Evolutionary conservation across 2,888 invertebrate species (phyloP).

Genomic region (Nebria brevicollis): DNA sequence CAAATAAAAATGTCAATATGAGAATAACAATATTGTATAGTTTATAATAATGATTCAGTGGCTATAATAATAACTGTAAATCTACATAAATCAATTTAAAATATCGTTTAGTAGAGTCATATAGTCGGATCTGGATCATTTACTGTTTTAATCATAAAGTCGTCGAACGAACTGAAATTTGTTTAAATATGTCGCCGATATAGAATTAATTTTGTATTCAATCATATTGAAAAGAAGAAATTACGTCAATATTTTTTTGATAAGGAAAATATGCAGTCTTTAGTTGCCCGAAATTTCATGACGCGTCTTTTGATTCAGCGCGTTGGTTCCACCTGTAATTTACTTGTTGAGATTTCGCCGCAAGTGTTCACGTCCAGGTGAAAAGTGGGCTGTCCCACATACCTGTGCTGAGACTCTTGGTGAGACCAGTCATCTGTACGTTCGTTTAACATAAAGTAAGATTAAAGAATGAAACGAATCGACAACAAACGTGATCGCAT

Average conservation of each 20-base stretch:
- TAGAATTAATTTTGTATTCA: too few relatives aligned
- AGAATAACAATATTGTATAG: background rate
- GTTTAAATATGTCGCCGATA: too few relatives aligned
- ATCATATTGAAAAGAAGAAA: too few relatives aligned
- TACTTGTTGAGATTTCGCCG: background rate
- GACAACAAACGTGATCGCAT: background rate
- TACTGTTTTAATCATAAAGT: background rate
- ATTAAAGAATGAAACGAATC: background rate
- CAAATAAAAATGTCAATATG: background rate
- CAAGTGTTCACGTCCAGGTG: background rate
- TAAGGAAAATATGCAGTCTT: background rate
- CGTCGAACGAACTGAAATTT: background rate
- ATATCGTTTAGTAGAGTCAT: background rate
- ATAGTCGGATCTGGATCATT: background rate
- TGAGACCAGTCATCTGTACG: background rate
- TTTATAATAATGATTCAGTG: background rate
- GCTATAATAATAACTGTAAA: background rate
- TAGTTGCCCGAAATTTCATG: background rate
- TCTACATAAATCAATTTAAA: background rate
- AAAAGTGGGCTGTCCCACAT: background rate
- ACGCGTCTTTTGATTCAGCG: background rate
- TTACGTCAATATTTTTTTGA: too few relatives aligned
- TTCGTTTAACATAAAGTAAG: background rate
- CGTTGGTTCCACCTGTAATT: background rate
- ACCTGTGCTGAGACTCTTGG: background rate